phyloP scores from a whole-genome alignment of 92 coral and sea anemone species.

The Blastomussa wellsi region DNA sequence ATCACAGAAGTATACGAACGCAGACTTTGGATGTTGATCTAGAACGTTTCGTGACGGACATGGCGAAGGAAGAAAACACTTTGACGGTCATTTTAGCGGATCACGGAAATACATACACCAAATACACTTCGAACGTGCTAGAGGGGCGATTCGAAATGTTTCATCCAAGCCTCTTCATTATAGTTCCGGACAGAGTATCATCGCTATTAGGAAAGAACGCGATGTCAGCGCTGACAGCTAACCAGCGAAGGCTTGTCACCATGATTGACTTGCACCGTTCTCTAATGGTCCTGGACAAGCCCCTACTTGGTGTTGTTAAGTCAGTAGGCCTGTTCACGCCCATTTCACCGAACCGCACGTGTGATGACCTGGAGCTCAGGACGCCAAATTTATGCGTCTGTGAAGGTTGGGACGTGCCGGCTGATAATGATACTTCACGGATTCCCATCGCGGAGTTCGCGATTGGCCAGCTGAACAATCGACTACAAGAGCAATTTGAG shows the following conservation, averaged over 20 bases:
- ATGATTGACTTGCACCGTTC: constrained; percentile 79
- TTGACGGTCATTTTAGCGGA: constrained; percentile 84
- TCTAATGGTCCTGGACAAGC: constrained; percentile 65
- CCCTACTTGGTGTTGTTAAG: constrained; percentile 54
- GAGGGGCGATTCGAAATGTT: constrained; percentile 94
- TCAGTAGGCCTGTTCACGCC: constrained; percentile 71
- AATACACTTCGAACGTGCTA: constrained; percentile 53
- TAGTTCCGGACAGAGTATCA: constrained; percentile 73
- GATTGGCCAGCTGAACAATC: constrained; percentile 76
- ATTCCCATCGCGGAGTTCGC: constrained; percentile 89
- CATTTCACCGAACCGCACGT: constrained; percentile 62
- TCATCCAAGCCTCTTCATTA: constrained; percentile 79
- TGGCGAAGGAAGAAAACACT: constrained; percentile 65
- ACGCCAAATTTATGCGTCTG: constrained; percentile 85
- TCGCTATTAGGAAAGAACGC: constrained; percentile 64
- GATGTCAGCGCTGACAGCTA: constrained; percentile 54
- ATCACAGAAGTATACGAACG: constrained; percentile 67
- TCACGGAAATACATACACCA: constrained; percentile 88
- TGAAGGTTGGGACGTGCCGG: constrained; percentile 88
- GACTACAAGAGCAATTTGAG: constrained; percentile 43
- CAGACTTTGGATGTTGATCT: constrained; percentile 75
- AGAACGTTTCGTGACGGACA: constrained; percentile 37
- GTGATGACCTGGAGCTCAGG: constrained; percentile 71
- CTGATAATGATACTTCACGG: constrained; percentile 65
- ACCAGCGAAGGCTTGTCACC: constrained; percentile 80